Percentiles rank a stretch among this genome's conserved stretches.
Evolutionary conservation across 2,113 vertebrate species (phyloP).

Genomic region (Rhipidura dahli): DNA sequence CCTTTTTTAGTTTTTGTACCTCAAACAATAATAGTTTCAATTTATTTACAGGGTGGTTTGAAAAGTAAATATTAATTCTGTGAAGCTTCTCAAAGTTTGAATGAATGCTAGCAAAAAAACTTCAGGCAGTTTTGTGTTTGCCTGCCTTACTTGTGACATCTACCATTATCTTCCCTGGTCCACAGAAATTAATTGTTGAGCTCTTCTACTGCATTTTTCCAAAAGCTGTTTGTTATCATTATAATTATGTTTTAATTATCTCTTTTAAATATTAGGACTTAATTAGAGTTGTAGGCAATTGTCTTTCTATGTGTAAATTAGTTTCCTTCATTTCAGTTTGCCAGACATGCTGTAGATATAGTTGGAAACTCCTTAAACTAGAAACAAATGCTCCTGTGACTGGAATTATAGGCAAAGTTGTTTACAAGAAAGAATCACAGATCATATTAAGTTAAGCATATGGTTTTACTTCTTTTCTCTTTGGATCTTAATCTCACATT

Average conservation of each 20-base stretch:
- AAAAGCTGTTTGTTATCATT: background rate
- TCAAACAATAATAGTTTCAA: background rate
- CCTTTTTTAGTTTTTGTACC: background rate
- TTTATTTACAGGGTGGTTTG: background rate
- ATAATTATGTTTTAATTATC: background rate
- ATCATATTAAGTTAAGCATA: background rate
- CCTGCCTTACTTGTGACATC: background rate
- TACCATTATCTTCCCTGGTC: background rate
- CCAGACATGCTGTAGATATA: background rate
- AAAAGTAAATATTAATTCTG: background rate
- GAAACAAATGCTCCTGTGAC: background rate
- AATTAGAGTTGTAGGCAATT: background rate
- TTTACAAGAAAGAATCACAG: conserved; percentile 41
- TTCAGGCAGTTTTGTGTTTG: background rate
- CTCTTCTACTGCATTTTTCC: background rate
- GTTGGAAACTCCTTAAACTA: background rate
- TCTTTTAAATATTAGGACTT: background rate
- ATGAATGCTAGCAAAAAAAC: background rate
- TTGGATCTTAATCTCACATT: background rate
- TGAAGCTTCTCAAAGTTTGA: background rate
- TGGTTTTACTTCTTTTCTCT: conserved; percentile 16
- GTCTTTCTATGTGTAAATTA: background rate
- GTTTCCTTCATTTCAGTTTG: background rate
- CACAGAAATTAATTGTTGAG: background rate
- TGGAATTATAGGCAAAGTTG: background rate